Percentiles rank a stretch among this genome's conserved stretches.
phyloP scores from a whole-genome alignment of 1,140 invertebrate species.

The Temnothorax nylanderi region DNA sequence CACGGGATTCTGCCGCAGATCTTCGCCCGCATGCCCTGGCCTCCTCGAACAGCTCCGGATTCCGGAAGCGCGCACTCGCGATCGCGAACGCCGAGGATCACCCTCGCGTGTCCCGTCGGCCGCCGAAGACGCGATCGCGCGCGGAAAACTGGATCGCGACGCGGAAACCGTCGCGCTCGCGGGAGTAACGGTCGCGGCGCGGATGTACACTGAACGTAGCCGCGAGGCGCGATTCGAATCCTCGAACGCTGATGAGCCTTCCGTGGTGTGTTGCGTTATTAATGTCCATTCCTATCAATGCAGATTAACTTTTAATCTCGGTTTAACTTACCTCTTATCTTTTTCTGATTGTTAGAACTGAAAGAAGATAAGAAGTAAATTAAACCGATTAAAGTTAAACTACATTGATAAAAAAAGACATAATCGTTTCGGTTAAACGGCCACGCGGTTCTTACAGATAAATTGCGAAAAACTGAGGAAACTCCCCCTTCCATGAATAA shows the following conservation, averaged over 20 bases:
- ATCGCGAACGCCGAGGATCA: background rate
- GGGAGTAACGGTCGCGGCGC: background rate
- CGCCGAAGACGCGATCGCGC: background rate
- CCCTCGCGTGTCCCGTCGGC: background rate
- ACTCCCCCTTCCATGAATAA: background rate
- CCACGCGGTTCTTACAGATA: background rate
- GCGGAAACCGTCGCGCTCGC: background rate
- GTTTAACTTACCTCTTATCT: no score
- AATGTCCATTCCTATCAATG: no score
- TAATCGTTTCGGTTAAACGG: background rate
- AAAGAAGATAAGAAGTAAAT: no score
- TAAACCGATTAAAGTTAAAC: no score
- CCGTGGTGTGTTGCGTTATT: no score
- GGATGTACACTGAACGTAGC: slow-evolving; percentile 4
- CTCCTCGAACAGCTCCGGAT: background rate
- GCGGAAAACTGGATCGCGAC: background rate
- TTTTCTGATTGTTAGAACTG: no score
- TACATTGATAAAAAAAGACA: no score
- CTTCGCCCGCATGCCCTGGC: background rate
- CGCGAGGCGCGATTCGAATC: slow-evolving; percentile 4
- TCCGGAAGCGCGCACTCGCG: background rate
- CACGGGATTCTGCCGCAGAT: background rate
- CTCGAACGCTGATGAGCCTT: background rate
- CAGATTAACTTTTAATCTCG: no score
- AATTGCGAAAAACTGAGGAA: background rate